A percentile compares a stretch with the other conserved stretches of the same genome.
Conservation (phyloP, 2,888 invertebrate species). For the Lomographa bimaculata region DNA sequence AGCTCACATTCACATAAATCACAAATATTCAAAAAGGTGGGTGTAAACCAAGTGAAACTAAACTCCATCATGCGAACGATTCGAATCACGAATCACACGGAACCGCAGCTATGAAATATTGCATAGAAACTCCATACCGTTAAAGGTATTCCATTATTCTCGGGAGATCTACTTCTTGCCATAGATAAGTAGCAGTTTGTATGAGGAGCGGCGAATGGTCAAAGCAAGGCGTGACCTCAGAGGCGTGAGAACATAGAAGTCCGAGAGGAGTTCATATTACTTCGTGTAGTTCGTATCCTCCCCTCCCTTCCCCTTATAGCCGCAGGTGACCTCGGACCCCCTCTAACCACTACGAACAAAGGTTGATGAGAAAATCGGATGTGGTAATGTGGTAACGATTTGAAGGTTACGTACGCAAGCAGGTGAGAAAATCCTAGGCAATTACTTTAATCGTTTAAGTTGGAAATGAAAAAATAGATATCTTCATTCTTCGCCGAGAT, state of each 20-base stretch:
- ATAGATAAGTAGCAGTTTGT: constrained; percentile 11
- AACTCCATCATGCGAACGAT: constrained; percentile 27
- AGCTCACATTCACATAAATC: constrained; percentile 2
- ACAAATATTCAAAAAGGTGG: constrained; percentile 5
- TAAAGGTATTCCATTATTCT: constrained; percentile 63
- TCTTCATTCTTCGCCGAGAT: no score
- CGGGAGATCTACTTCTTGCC: constrained; percentile 37
- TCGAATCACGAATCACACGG: constrained; percentile 32
- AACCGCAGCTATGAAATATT: constrained; percentile 45
- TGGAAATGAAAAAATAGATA: no score
- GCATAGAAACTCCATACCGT: constrained; percentile 61
- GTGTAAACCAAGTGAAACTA: constrained; percentile 10
- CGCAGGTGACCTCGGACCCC: constrained; percentile 50
- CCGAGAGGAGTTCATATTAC: constrained; percentile 48
- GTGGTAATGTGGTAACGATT: constrained; percentile 4
- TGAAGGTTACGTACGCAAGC: constrained; percentile 9
- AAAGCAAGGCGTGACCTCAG: constrained; percentile 78
- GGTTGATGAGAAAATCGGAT: constrained; percentile 26
- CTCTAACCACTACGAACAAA: constrained; percentile 40
- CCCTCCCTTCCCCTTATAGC: constrained; percentile 33
- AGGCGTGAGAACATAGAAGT: constrained; percentile 73
- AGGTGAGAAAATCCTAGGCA: constrained; percentile 13
- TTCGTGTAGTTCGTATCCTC: constrained; percentile 22
- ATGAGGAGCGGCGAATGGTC: constrained; percentile 61
- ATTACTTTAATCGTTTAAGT: not conserved